Conservation (phyloP, 2,888 invertebrate species). For the Drosophila longiperda region DNA sequence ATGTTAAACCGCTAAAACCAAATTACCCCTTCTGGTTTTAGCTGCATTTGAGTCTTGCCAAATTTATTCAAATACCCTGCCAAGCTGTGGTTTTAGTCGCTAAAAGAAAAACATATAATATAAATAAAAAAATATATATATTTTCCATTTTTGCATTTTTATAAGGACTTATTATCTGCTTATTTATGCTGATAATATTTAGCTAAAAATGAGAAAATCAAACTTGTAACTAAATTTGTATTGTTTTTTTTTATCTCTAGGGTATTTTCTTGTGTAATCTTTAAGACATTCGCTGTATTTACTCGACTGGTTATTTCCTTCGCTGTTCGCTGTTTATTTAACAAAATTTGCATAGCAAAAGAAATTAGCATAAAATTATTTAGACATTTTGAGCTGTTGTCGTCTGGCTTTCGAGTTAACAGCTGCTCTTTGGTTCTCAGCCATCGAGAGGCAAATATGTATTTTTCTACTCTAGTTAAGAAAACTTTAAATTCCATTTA, state of each 20-base stretch:
- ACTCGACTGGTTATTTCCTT: constrained; percentile 35
- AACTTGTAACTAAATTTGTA: neutral
- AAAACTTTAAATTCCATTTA: constrained; percentile 20
- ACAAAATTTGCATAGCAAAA: constrained; percentile 73
- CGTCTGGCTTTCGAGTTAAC: constrained; percentile 12
- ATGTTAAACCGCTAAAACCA: constrained; percentile 14
- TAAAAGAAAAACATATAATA: neutral
- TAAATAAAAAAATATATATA: neutral
- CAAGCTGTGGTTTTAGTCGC: neutral
- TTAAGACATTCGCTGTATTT: constrained; percentile 19
- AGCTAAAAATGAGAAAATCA: neutral
- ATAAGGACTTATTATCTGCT: neutral
- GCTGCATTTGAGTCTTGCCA: constrained; percentile 3
- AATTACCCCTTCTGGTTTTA: constrained; percentile 4
- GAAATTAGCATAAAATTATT: constrained; percentile 79
- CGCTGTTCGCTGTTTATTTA: constrained; percentile 61
- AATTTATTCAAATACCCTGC: constrained; percentile 32
- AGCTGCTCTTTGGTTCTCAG: constrained; percentile 32
- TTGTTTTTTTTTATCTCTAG: constrained; percentile 7
- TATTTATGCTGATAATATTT: neutral
- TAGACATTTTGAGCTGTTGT: constrained; percentile 59
- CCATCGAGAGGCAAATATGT: constrained; percentile 10
- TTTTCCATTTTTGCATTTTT: neutral
- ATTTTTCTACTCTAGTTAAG: constrained; percentile 3
- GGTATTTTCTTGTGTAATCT: constrained; percentile 15